Evolutionary conservation across 2,888 invertebrate species (phyloP), one percentile per base, ranked within the genome.

Genomic region (Cheilosia vernalis): DNA sequence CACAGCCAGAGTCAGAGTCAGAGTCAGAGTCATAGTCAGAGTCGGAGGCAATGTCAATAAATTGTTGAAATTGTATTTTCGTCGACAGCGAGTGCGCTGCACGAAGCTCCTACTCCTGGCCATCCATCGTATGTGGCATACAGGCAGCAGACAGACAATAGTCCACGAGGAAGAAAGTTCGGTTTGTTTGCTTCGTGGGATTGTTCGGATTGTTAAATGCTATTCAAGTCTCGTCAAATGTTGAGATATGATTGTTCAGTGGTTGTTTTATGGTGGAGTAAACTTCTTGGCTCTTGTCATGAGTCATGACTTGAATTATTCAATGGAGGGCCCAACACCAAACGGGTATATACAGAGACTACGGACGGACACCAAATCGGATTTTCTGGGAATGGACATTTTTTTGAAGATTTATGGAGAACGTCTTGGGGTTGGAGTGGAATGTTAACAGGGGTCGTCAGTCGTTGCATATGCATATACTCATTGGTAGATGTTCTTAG

Each of bases 1-100:
- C 17, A 3, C 19, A 15, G 15, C 13, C 17, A 24, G 24, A 2
- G 53, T 2, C 47, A 44, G 47, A 56, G 15, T 1, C 24, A 15
- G 9, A 0, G 21, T 42, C 47, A 37, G 17, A 10, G 55, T 77
- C 69, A 58, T 49, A 64, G 19, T 21, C 51, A 5, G 13, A 24
- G 17, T 9, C 51, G 51, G 66, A 63, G 72, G 73, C 81, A 67
- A 72, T 67, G 81, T 81, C 85, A 85, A 85, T 85, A 81, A 85
- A 85, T 81, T 77, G 76, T 77, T 66, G n/a, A 72, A 85, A 85
- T 77, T 85, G 76, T 85, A 81, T 70, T 84, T 80, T 70, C 60
- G 84, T 49, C 69, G 83, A 74, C 79, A 64, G 69, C 58, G 55
- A 70, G 67, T 67, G 67, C 56, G 44, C 63, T 76, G 76, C 76